Base-by-base conservation (phyloP, 2,888 invertebrate species). In the Phalera bucephala region DNA sequence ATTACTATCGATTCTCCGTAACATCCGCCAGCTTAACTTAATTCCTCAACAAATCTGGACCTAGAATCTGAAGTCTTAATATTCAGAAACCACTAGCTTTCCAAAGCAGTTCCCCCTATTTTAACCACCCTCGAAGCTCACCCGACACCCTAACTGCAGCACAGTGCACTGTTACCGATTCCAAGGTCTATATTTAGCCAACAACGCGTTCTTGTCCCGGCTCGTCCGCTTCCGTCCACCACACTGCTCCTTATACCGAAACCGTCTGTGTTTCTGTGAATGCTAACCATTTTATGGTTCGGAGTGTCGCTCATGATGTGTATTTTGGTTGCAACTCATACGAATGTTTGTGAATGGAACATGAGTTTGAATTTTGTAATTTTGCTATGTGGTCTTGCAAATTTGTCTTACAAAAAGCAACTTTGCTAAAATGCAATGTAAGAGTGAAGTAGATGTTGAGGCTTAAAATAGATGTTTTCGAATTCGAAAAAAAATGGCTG, bases 141-240 rank as follows among this genome's bases (percentile, higher is more conserved):
- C 44, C 37, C 28, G 40, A 42, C 44, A 45, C 38, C 53, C 42
- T 36, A 42, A 57, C 52, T 33, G 40, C 42, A 43, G 36, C 42
- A 49, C 44, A 40, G 33, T 33, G 35, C 33, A 35, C 45, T 45
- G 43, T 43, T 36, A 52, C 50, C 48, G 56, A 52, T 40, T 48
- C 36, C 39, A 39, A 29, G 56, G 40, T 74, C 83, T 87, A 86
- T 80, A 83, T 86, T 80, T 87, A 87, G 85, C 74, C 54, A 71
- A 87, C 87, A 86, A 83, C 80, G 80, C 76, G 72, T 64, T 74
- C 76, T 80, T 86, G 82, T 85, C 77, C 71, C 69, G 53, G 61
- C 60, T 55, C 64, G 61, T 73, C 76, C 72, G 80, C 73, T 82
- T 83, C 83, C 84, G 82, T 67, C 62, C 70, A 65, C 66, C 67